These are phyloP conservation scores for Lophius americanus DNA, from an alignment of 2,797 vertebrate genomes.

Conservation along the genomic window DNA sequence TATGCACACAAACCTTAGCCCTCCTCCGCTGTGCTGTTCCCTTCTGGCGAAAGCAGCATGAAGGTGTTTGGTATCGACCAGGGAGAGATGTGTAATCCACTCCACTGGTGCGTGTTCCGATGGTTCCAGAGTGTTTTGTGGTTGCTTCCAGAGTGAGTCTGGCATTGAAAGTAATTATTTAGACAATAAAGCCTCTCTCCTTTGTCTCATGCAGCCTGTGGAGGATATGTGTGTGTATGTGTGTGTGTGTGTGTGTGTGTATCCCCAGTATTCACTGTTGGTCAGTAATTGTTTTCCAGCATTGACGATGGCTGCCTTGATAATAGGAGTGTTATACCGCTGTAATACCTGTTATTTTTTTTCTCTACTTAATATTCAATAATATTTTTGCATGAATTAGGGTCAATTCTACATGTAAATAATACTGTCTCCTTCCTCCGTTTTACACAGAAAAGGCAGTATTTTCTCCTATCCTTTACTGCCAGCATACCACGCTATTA, in stretches of 20 bases:
- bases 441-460: constrained; percentile 11
- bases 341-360: background rate
- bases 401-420: constrained; percentile 34
- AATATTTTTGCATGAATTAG: constrained; percentile 16
- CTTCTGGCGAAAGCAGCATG: constrained; percentile 56
- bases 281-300: constrained; percentile 12
- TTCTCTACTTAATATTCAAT: constrained; percentile 17
- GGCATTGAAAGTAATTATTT: constrained; percentile 64
- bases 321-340: constrained; percentile 26
- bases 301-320: constrained; percentile 18
- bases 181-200: constrained; percentile 56
- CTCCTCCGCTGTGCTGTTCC: constrained; percentile 31
- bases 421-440: background rate
- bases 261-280: background rate
- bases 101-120: constrained; percentile 41
- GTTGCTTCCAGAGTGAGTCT: constrained; percentile 39
- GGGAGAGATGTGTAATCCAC: constrained; percentile 65
- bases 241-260: background rate
- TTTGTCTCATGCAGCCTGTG: constrained; percentile 26
- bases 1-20: background rate
- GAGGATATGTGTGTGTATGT: constrained; percentile 5
- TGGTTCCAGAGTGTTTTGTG: constrained; percentile 36
- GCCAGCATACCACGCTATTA: background rate
- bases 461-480: constrained; percentile 21
- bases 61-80: constrained; percentile 52